Percentiles rank a stretch among this genome's conserved stretches.
Conservation (phyloP, 2,113 vertebrate species). For the Lates calcarifer region DNA sequence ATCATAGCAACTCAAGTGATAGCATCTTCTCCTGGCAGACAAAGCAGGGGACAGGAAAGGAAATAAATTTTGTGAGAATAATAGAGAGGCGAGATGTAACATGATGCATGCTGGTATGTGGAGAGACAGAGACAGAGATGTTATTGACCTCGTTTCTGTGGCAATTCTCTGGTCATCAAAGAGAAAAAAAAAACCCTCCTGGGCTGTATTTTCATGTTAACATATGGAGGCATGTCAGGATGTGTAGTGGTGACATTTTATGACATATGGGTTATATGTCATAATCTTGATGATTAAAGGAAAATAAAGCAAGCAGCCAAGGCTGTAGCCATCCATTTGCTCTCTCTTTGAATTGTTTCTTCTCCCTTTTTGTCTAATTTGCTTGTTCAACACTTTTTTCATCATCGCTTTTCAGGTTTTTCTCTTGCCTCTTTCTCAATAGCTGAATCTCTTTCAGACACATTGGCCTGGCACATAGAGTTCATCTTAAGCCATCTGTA, state of each 20-base stretch:
- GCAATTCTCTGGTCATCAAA: not conserved
- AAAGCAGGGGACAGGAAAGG: constrained; percentile 25
- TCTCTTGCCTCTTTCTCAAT: not conserved
- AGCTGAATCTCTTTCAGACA: constrained; percentile 10
- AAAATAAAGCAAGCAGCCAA: not conserved
- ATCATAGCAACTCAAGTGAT: constrained; percentile 18
- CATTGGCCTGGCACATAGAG: constrained; percentile 9
- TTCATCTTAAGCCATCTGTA: constrained; percentile 44
- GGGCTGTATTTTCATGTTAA: constrained; percentile 14
- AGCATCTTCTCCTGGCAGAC: constrained; percentile 45
- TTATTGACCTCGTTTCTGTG: constrained; percentile 17
- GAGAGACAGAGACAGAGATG: constrained; percentile 6
- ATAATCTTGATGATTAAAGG: not conserved
- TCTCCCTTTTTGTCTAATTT: not conserved
- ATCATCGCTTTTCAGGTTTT: not conserved
- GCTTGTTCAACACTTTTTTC: not conserved
- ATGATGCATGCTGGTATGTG: constrained; percentile 31
- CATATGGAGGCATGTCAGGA: constrained; percentile 39
- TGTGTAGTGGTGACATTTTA: constrained; percentile 29
- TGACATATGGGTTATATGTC: constrained; percentile 11
- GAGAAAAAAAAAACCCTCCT: not conserved
- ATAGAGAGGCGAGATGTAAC: constrained; percentile 31
- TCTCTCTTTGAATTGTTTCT: not conserved
- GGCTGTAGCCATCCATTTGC: not conserved
- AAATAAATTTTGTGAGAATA: constrained; percentile 54